Conservation (phyloP, 2,797 vertebrate species). For the Parambassis ranga region DNA sequence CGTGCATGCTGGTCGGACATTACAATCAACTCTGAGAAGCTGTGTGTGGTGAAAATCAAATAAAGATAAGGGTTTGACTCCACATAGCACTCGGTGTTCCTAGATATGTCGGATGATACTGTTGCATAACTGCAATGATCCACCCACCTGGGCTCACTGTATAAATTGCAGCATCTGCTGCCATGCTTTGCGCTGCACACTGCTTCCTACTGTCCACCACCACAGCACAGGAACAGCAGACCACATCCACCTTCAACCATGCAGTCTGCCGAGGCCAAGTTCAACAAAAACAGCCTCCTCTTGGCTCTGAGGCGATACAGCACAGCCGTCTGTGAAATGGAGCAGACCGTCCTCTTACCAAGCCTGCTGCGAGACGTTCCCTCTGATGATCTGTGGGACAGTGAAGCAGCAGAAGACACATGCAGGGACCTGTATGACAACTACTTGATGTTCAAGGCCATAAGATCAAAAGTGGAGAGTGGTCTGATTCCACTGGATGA, state of each 20-base stretch:
- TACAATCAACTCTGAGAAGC: neutral
- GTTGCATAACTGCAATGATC: slow-evolving; percentile 46
- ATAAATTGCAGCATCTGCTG: slow-evolving; percentile 58
- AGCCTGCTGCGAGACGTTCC: slow-evolving; percentile 86
- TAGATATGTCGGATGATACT: slow-evolving; percentile 49
- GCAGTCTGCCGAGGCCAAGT: slow-evolving; percentile 70
- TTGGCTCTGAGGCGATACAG: slow-evolving; percentile 81
- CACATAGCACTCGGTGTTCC: slow-evolving; percentile 32
- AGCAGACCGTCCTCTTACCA: slow-evolving; percentile 88
- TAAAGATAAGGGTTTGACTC: slow-evolving; percentile 71
- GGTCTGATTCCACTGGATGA: slow-evolving; percentile 70
- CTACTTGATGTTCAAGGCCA: slow-evolving; percentile 86
- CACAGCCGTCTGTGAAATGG: slow-evolving; percentile 83
- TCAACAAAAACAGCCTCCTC: slow-evolving; percentile 75
- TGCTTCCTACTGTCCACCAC: slow-evolving; percentile 30
- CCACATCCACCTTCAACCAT: slow-evolving; percentile 64
- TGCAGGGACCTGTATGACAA: slow-evolving; percentile 78
- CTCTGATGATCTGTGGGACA: slow-evolving; percentile 42
- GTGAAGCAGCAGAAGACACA: neutral
- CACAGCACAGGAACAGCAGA: slow-evolving; percentile 39
- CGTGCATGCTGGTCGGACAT: neutral
- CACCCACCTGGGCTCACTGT: slow-evolving; percentile 14
- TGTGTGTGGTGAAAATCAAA: slow-evolving; percentile 65
- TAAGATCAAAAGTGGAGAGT: slow-evolving; percentile 81
- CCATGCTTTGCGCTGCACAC: slow-evolving; percentile 53